Base-by-base conservation (phyloP, 2,113 vertebrate species). In the Chloropsis cyanopogon region DNA sequence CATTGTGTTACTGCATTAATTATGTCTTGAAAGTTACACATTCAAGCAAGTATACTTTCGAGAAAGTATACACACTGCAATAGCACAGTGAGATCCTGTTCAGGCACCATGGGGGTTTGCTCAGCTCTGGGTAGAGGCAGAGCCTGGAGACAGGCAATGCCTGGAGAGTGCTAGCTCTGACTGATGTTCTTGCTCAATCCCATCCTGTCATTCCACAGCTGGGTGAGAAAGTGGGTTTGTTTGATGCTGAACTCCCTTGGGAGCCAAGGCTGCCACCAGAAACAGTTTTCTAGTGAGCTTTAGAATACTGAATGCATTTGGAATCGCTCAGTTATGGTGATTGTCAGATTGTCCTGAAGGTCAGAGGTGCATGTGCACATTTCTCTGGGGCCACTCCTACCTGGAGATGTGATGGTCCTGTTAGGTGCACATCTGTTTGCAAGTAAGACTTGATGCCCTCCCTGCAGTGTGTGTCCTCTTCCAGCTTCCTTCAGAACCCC, bases 361-460 rank as follows among this genome's bases (percentile, higher is more conserved):
- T 59, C 31, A 39, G 42, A 28, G 11, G 14, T 57, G 26, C 2
- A 0, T 7, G 15, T 42, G 14, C 6, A 18, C 6, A 52, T 84
- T 84, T 84, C 63, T 14, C 33, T 84, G 64, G 39, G 64, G 17
- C 41, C 18, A 1, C 18, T 93, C 26, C 26, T 52, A 8, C 41
- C 37, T 72, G 50, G 65, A 68, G 49, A 25, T 0, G 0, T 7
- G 28, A 9, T 33, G 8, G 22, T 73, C 26, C 35, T 39, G 1
- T 28, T 35, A 13, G 16, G 9, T 56, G 42, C 39, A 14, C 16
- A 6, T 39, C 59, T 72, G 35, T 2, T 3, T 68, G 59, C 20
- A 46, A 25, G 13, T 26, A 11, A 61, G 31, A n/a, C n/a, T 19
- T 61, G 6, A 35, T 41, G 17, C 61, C 42, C 9, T 63, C 29